Conservation (phyloP, 2,113 vertebrate genomes). For the Edolisoma coerulescens region DNA sequence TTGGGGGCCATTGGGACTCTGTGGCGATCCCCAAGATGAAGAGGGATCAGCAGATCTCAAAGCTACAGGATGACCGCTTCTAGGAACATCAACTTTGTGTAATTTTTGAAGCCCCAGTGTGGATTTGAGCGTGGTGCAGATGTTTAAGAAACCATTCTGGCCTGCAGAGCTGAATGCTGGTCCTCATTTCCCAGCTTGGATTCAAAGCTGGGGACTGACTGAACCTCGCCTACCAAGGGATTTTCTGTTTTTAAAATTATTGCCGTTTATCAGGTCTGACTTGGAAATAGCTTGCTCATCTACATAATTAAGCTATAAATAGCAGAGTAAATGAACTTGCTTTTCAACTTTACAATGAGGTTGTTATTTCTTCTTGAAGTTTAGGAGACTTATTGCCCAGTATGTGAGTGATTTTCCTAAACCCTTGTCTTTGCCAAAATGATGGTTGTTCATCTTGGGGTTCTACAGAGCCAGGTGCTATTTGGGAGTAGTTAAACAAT, state of each 20-base stretch:
- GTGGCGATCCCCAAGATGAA: background rate
- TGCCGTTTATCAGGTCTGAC: background rate
- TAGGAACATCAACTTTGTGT: accelerated
- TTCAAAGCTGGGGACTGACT: background rate
- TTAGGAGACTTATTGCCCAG: background rate
- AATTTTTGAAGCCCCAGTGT: background rate
- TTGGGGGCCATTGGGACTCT: accelerated
- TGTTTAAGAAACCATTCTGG: background rate
- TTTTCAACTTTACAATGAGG: background rate
- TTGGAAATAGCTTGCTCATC: background rate
- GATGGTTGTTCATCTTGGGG: background rate
- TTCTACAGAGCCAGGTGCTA: background rate
- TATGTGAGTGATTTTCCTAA: background rate
- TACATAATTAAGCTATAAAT: slow-evolving; percentile 3
- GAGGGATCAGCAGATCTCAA: background rate
- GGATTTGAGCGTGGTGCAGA: background rate
- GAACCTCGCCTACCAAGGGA: background rate
- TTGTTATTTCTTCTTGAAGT: background rate
- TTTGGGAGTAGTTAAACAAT: background rate
- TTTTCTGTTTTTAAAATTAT: background rate
- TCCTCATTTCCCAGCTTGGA: background rate
- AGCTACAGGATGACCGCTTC: background rate
- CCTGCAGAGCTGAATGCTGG: background rate
- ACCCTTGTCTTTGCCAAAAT: background rate
- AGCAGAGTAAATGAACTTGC: background rate